These are phyloP conservation scores for Conus ventricosus DNA, from an alignment of 1,140 invertebrate species.

Conservation along the genomic window DNA sequence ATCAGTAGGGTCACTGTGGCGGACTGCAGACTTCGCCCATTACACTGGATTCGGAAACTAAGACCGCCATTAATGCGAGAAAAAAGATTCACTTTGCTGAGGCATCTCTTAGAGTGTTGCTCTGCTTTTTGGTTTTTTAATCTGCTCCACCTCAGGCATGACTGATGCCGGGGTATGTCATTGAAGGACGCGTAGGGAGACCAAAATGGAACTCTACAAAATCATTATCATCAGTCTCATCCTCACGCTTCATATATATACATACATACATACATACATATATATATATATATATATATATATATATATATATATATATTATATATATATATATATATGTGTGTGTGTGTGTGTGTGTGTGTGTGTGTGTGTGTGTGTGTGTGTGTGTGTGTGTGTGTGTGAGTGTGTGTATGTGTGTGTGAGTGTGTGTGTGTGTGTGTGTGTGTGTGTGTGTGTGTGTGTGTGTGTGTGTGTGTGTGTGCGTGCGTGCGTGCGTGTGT, in stretches of 20 bases:
- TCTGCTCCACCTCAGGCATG: no score
- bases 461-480: not conserved
- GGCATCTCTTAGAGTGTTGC: no score
- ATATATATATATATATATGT: not conserved
- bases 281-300: not conserved
- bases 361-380: constrained; percentile 9
- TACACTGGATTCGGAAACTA: not conserved
- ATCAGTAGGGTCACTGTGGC: no score
- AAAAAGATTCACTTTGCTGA: not conserved
- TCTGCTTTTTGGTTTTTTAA: not conserved
- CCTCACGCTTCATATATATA: not conserved
- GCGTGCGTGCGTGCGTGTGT: not conserved
- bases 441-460: constrained; percentile 9
- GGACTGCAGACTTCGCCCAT: not conserved
- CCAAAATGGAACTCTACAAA: not conserved
- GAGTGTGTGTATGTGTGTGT: no score
- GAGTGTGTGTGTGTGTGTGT: not conserved
- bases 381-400: not conserved
- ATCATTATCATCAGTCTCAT: not conserved
- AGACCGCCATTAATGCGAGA: not conserved
- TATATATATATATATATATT: no score
- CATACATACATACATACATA: not conserved
- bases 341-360: not conserved
- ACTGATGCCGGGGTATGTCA: not conserved
- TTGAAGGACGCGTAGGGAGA: not conserved